phyloP scores from a whole-genome alignment of 2,888 invertebrate species.

The Caenorhabditis sp. region DNA sequence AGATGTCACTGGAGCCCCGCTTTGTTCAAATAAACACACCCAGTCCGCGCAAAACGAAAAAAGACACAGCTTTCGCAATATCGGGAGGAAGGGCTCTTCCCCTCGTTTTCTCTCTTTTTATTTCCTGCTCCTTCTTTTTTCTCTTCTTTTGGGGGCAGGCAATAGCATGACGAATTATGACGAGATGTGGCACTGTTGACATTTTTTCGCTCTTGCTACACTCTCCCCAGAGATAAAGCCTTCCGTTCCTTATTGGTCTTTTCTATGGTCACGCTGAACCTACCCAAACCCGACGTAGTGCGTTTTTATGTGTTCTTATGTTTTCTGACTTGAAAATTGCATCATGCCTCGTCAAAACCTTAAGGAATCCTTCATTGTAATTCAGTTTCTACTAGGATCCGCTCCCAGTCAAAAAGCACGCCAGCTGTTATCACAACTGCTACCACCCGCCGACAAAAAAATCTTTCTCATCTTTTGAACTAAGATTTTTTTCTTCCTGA shows the following conservation, averaged over 20 bases:
- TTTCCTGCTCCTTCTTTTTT: too few species aligned
- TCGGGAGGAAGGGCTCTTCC: background rate
- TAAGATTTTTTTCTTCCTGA: conserved; percentile 25
- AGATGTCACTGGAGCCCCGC: conserved; percentile 25
- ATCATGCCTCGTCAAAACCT: conserved; percentile 47
- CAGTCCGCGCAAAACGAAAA: conserved; percentile 24
- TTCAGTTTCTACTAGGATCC: conserved; percentile 30
- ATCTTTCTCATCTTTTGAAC: conserved; percentile 56
- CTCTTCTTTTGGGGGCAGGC: background rate
- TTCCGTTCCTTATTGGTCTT: conserved; percentile 21
- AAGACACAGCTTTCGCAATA: conserved; percentile 49
- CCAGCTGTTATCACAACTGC: conserved; percentile 54
- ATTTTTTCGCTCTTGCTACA: conserved; percentile 32
- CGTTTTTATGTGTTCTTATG: conserved; percentile 23
- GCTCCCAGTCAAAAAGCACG: conserved; percentile 16
- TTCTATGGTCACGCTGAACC: conserved; percentile 25
- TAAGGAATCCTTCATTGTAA: conserved; percentile 27
- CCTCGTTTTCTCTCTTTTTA: conserved; percentile 8
- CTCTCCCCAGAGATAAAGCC: conserved; percentile 27
- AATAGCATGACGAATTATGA: conserved; percentile 18
- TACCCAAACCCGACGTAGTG: conserved; percentile 21
- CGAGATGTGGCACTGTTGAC: conserved; percentile 26
- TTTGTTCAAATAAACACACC: conserved; percentile 50
- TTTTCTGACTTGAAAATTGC: conserved; percentile 33
- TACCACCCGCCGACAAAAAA: conserved; percentile 45